Base-by-base conservation (phyloP, 2,113 vertebrate species). In the Condylura cristata region DNA sequence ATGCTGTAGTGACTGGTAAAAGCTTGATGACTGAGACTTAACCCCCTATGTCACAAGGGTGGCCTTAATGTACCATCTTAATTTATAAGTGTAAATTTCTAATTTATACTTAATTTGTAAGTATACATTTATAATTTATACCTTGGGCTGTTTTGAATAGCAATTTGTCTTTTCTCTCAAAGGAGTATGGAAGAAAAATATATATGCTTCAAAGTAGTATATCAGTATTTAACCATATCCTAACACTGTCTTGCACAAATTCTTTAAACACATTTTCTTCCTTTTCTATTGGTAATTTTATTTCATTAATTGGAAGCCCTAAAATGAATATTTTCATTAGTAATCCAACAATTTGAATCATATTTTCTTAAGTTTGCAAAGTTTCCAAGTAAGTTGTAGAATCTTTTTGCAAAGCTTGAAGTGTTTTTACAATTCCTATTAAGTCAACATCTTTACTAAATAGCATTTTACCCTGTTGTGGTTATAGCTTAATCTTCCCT, bases 11-110 rank as follows among this genome's bases (percentile, higher is more conserved):
- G 48, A 5, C 48, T 51, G 48, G 14, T 17, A 5, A 51, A 16
- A 51, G 48, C 48, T 16, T 51, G 48, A 51, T 51, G 17, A 5
- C 48, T 51, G 48, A 51, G 14, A 51, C 48, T 51, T 51, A 4
- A 51, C 13, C 48, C 48, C 48, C 48, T 17, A 51, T 5, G 14
- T 16, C 46, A 48, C 46, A 2, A 48, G 46, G 46, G 46, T 12
- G 46, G 46, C 46, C 46, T 2, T 48, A 88, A 79, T 63, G 80
- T 65, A 80, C 26, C 46, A 65, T 46, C 28, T 5, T 89, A 75
- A 32, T 89, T 86, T 88, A 85, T 60, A 81, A 61, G 39, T 86
- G n/a, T n/a, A n/a, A n/a, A n/a, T n/a, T n/a, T n/a, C n/a, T n/a
- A n/a, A n/a, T n/a, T n/a, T n/a, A n/a, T n/a, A n/a, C n/a, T n/a